Conservation (phyloP, 2,888 invertebrate species). For the Eilema depressum region DNA sequence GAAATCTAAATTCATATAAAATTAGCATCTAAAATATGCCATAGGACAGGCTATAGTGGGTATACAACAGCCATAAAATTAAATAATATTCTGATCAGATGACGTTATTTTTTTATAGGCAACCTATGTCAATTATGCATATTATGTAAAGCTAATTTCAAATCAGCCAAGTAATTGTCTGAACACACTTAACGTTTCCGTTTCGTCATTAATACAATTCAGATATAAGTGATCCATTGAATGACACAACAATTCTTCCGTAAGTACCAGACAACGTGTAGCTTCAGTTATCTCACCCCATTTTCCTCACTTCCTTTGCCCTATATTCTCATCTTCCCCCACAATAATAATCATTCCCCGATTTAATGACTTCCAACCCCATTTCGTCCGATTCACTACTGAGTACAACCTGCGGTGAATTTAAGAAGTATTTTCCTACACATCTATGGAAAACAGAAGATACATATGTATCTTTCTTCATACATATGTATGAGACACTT, state of each 20-base stretch:
- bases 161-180: too few species aligned
- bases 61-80: too few species aligned
- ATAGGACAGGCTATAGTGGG: too few species aligned
- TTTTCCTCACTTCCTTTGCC: background rate
- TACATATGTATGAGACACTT: slow-evolving; percentile 58
- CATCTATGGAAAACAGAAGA: slow-evolving; percentile 33
- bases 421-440: slow-evolving; percentile 39
- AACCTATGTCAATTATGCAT: too few species aligned
- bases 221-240: too few species aligned
- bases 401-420: slow-evolving; percentile 10
- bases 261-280: background rate
- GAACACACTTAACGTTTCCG: too few species aligned
- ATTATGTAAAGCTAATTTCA: too few species aligned
- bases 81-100: too few species aligned
- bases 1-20: too few species aligned
- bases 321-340: background rate
- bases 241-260: background rate
- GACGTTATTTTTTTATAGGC: too few species aligned
- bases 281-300: background rate
- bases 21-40: too few species aligned
- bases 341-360: background rate
- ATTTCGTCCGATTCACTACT: slow-evolving; percentile 8
- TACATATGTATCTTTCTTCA: slow-evolving; percentile 37
- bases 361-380: slow-evolving; percentile 12
- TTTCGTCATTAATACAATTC: background rate